A percentile compares a stretch with the other conserved stretches of the same genome.
phyloP scores from a whole-genome alignment of 2,113 vertebrate genomes.

The Pterocles gutturalis region DNA sequence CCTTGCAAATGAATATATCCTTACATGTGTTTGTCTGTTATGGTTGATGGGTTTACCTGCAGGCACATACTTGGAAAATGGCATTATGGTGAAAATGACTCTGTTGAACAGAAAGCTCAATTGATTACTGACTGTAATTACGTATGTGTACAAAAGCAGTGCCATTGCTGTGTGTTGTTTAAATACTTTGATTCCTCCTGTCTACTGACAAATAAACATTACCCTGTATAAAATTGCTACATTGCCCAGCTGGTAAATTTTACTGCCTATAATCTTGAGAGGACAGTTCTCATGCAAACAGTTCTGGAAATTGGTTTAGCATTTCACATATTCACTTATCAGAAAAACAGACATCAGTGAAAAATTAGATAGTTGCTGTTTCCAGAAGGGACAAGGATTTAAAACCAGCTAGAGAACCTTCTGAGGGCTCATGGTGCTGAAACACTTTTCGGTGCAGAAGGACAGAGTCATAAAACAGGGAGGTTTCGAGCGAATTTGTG shows the following conservation, averaged over 20 bases:
- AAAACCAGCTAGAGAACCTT: background rate
- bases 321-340: background rate
- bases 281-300: background rate
- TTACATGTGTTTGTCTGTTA: background rate
- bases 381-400: background rate
- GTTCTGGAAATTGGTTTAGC: background rate
- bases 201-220: conserved; percentile 37
- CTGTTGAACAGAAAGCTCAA: background rate
- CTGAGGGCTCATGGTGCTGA: background rate
- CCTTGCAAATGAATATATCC: background rate
- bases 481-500: background rate
- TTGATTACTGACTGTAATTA: background rate
- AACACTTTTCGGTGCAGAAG: background rate
- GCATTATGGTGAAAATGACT: background rate
- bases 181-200: background rate
- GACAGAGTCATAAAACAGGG: background rate
- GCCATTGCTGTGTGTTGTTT: background rate
- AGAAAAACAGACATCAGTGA: background rate
- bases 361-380: background rate
- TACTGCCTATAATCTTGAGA: background rate
- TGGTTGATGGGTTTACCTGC: background rate
- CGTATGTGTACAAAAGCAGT: background rate
- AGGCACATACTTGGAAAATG: background rate
- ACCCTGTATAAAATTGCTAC: background rate
- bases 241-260: background rate